Evolutionary conservation across 2,888 invertebrate genomes (phyloP), one percentile per base, ranked within the genome.

Genomic region (Agrotis segetum): DNA sequence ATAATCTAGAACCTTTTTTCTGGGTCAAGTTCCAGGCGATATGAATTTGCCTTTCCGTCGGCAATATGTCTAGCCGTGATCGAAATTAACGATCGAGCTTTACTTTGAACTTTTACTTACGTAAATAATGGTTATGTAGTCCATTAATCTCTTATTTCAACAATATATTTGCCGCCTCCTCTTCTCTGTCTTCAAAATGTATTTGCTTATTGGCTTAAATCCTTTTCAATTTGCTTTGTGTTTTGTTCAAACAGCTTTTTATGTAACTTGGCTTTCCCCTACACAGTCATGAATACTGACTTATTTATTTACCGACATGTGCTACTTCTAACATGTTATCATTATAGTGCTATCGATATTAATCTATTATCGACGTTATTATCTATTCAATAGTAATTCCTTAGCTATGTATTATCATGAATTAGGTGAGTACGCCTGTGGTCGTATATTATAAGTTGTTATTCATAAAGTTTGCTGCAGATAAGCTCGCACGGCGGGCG

Each of bases 381-480:
- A 86, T 85, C 85, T 87, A 79, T 85, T 82, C 78, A 87, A 83
- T 85, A 85, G 81, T 77, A 81, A 78, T 85, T 87, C 87, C 74
- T 86, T 83, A 67, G 78, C 71, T 63, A 71, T 74, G 71, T 73
- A 71, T 80, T 83, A 77, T 86, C 85, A 77, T 81, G 67, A 81
- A 68, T 79, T 83, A 85, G 59, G 74, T 58, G 66, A 68, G 75
- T 72, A 68, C 52, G 53, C 77, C 59, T 77, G 67, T 74, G 55
- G 71, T 56, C 61, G 58, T 78, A 66, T 72, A 76, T 77, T 76
- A 84, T 70, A 79, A 74, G 71, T 70, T 85, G 83, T 75, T 86
- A 72, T 80, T 81, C 67, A 77, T 80, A 81, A 84, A 84, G 67
- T 83, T 85, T 59, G 49, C 56, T 29, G 14, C 70, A 56, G 84